phyloP scores from a whole-genome alignment of 2,888 invertebrate species.

The Steinernema carpocapsae region DNA sequence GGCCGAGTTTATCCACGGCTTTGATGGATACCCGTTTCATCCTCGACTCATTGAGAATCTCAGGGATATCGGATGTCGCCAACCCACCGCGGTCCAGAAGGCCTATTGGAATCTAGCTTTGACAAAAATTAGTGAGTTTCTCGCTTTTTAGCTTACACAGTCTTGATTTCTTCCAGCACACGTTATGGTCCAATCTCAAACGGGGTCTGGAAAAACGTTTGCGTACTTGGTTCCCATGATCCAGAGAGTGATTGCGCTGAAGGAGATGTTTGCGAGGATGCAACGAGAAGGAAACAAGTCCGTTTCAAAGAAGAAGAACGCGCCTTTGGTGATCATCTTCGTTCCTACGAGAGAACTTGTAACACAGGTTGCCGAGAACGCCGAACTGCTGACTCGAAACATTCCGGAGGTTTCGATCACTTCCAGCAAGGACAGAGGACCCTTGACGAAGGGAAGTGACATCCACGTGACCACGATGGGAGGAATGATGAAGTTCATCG shows the following conservation, averaged over 20 bases:
- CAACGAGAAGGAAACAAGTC: too few relatives aligned
- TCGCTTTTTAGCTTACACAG: neutral
- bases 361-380: neutral
- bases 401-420: neutral
- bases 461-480: constrained; percentile 17
- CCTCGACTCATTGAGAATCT: neutral
- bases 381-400: neutral
- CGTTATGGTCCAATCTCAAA: neutral
- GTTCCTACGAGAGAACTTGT: neutral
- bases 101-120: neutral
- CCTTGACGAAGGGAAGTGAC: neutral
- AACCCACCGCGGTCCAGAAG: constrained; percentile 15
- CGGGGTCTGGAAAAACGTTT: constrained; percentile 13
- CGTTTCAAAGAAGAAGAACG: neutral
- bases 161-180: neutral
- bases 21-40: neutral
- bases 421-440: neutral
- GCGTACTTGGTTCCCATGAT: neutral
- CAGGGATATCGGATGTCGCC: neutral
- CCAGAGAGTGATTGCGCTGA: neutral
- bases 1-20: neutral
- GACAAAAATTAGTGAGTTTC: neutral
- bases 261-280: neutral
- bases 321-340: neutral
- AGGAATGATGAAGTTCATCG: neutral